Evolutionary conservation across 2,888 invertebrate species (phyloP).

Genomic region (Pachydiplax longipennis): DNA sequence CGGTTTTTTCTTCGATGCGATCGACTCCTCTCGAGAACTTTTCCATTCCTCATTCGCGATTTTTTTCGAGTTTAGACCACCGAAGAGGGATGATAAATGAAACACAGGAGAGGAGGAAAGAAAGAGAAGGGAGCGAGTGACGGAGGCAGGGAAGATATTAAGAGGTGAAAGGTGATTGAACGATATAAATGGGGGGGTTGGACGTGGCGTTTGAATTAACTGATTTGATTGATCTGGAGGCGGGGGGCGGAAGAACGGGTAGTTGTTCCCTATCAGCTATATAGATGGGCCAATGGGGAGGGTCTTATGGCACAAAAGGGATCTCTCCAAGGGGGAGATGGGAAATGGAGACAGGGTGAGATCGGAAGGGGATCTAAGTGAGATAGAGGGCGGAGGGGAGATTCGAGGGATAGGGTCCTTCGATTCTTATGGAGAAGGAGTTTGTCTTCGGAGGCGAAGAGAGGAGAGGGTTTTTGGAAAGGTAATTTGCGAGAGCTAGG

Average conservation of each 20-base stretch:
- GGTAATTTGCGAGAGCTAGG: constrained; percentile 33
- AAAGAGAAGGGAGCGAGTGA: neutral
- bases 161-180: constrained; percentile 45
- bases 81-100: neutral
- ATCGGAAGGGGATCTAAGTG: constrained; percentile 26
- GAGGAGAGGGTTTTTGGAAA: neutral
- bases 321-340: neutral
- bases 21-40: neutral
- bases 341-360: constrained; percentile 31
- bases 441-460: neutral
- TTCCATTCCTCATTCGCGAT: neutral
- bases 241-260: neutral
- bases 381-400: constrained; percentile 24
- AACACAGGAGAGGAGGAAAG: neutral
- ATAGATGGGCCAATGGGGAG: constrained; percentile 29
- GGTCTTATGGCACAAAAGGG: neutral
- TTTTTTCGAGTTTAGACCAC: too few relatives aligned
- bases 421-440: constrained; percentile 34
- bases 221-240: constrained; percentile 36
- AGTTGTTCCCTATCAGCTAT: constrained; percentile 23
- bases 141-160: constrained; percentile 25
- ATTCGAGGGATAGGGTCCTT: constrained; percentile 12
- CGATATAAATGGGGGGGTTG: constrained; percentile 37
- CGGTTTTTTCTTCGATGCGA: too few relatives aligned
- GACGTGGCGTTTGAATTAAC: constrained; percentile 43